Evolutionary conservation across 1,140 invertebrate genomes (phyloP).

Genomic region (Cotesia chilonis): DNA sequence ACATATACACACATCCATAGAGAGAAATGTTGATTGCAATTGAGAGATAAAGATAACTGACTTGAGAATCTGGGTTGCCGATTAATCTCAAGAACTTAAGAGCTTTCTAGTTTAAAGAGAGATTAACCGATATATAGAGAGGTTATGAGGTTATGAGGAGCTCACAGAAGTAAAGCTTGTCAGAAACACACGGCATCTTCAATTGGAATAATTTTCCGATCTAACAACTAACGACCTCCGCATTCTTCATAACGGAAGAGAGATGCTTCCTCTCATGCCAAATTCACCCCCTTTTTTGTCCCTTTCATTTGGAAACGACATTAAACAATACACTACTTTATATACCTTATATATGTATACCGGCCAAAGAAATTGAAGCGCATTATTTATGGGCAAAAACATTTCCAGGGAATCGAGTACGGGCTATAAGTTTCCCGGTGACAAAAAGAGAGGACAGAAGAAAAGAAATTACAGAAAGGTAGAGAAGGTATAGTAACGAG

Average conservation of each 20-base stretch:
- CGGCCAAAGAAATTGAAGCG: not conserved
- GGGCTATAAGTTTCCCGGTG: not conserved
- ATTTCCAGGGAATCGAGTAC: slow-evolving; percentile 3
- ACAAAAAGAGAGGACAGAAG: not conserved
- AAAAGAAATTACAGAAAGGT: not conserved
- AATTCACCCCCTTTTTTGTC: too few species aligned
- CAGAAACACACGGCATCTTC: slow-evolving; percentile 12
- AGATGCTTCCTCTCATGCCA: too few species aligned
- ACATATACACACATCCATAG: not conserved
- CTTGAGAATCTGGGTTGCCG: slow-evolving; percentile 11
- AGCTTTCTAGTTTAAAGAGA: slow-evolving; percentile 19
- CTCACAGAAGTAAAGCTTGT: not conserved
- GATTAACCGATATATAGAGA: not conserved
- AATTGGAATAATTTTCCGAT: slow-evolving; percentile 16
- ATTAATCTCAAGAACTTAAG: slow-evolving; percentile 28
- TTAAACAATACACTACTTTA: too few species aligned
- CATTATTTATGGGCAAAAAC: slow-evolving; percentile 17
- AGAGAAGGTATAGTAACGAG: not conserved
- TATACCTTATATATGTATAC: slow-evolving; percentile 1
- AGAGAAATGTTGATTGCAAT: not conserved
- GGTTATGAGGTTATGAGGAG: slow-evolving; percentile 3
- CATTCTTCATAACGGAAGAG: not conserved
- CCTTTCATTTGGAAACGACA: too few species aligned
- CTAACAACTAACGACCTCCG: slow-evolving; percentile 2
- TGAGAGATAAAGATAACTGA: not conserved